Evolutionary conservation across 2,888 invertebrate genomes (phyloP).

Genomic region (Heliconius hortense): DNA sequence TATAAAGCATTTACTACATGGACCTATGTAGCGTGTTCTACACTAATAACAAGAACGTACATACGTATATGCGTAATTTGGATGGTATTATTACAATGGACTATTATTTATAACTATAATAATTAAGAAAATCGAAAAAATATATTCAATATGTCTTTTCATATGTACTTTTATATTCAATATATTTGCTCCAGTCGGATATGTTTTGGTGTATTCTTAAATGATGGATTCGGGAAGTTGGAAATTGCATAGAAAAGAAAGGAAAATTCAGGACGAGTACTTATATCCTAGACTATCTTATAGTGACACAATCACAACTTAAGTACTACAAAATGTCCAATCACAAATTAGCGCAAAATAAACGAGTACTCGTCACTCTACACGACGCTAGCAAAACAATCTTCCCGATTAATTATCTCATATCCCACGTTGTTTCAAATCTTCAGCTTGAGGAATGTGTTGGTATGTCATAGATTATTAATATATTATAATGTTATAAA

Average conservation of each 20-base stretch:
- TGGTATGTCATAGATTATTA: neutral
- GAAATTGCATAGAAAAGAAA: neutral
- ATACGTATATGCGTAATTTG: neutral
- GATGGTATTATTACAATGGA: slow-evolving; percentile 13
- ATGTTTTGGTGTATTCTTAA: slow-evolving; percentile 31
- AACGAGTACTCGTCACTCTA: slow-evolving; percentile 75
- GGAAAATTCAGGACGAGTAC: slow-evolving; percentile 62
- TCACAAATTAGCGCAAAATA: slow-evolving; percentile 72
- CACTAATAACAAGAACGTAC: neutral
- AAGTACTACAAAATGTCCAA: slow-evolving; percentile 54
- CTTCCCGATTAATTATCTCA: slow-evolving; percentile 32
- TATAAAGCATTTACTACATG: slow-evolving; percentile 5
- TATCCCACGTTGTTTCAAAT: slow-evolving; percentile 1
- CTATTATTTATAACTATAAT: slow-evolving; percentile 7
- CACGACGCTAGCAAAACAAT: slow-evolving; percentile 52
- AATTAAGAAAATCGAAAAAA: slow-evolving; percentile 17
- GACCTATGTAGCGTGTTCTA: neutral
- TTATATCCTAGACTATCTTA: slow-evolving; percentile 59
- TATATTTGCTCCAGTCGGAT: slow-evolving; percentile 36
- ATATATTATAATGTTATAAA: neutral
- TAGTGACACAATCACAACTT: slow-evolving; percentile 50
- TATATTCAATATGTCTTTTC: slow-evolving; percentile 2
- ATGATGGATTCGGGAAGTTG: slow-evolving; percentile 6
- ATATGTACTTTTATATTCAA: neutral
- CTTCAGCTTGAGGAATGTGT: slow-evolving; percentile 17